These are phyloP conservation scores for Sphaerophoria taeniata DNA, from an alignment of 2,888 invertebrate genomes.

Conservation along the genomic window DNA sequence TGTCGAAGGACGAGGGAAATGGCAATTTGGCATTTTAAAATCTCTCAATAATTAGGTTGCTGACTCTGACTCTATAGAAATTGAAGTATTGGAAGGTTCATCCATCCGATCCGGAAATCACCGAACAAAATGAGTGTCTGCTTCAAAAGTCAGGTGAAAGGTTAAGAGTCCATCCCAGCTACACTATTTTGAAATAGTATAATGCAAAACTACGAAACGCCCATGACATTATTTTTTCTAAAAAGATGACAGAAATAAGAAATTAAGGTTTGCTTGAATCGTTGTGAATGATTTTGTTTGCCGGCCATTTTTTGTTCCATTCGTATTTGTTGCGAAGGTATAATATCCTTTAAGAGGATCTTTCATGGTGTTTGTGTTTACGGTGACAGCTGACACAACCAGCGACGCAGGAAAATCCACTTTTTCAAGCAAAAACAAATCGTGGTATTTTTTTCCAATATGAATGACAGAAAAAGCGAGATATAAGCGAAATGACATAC, in stretches of 20 bases:
- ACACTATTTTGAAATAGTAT: not conserved
- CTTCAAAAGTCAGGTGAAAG: constrained; percentile 61
- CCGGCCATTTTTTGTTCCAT: constrained; percentile 12
- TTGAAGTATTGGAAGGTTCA: not conserved
- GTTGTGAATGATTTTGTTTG: constrained; percentile 44
- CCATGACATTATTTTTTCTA: constrained; percentile 57
- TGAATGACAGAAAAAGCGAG: not conserved
- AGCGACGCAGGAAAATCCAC: not conserved
- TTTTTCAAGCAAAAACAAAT: constrained; percentile 7
- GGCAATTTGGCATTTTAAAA: constrained; percentile 64
- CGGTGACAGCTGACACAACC: constrained; percentile 21
- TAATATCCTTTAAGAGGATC: not conserved
- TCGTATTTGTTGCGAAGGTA: constrained; percentile 26
- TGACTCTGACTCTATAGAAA: constrained; percentile 1
- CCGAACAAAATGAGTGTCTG: constrained; percentile 19
- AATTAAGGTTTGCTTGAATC: constrained; percentile 36
- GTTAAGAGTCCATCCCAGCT: constrained; percentile 33
- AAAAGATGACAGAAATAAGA: not conserved
- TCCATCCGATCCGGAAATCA: not conserved
- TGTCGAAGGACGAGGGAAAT: constrained; percentile 10
- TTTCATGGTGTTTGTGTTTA: not conserved
- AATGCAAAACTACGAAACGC: not conserved
- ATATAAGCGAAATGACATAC: constrained; percentile 22
- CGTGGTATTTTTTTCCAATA: constrained; percentile 33
- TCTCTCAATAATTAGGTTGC: constrained; percentile 57